Evolutionary conservation across 2,113 vertebrate genomes (phyloP).

Genomic region (Vidua macroura): DNA sequence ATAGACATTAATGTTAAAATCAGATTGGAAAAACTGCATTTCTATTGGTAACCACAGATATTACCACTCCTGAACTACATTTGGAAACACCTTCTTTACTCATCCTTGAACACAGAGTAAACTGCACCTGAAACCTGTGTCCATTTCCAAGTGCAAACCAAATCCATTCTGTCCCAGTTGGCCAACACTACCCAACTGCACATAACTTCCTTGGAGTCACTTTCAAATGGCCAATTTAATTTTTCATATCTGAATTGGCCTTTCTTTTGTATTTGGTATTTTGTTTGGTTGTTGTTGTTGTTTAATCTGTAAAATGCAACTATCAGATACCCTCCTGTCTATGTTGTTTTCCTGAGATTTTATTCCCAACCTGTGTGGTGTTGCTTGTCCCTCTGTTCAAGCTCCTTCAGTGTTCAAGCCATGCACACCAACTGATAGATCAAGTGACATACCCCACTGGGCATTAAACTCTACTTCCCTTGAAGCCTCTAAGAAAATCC

Average conservation of each 20-base stretch:
- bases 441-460: not conserved
- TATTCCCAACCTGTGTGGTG: not conserved
- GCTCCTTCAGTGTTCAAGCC: not conserved
- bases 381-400: not conserved
- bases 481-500: not conserved
- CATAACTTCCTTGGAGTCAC: not conserved
- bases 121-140: not conserved
- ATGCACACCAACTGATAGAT: no score
- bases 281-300: not conserved
- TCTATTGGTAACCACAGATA: not conserved
- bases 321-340: not conserved
- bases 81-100: not conserved
- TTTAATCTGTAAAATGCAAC: not conserved
- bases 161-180: not conserved
- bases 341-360: not conserved
- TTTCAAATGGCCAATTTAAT: fast-evolving
- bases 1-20: not conserved
- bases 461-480: not conserved
- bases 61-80: not conserved
- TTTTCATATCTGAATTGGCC: not conserved
- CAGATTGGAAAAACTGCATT: not conserved
- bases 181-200: not conserved
- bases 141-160: not conserved
- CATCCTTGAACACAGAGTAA: not conserved
- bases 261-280: not conserved